phyloP scores from a whole-genome alignment of 2,888 invertebrate species.

The Caenorhabditis sp. region DNA sequence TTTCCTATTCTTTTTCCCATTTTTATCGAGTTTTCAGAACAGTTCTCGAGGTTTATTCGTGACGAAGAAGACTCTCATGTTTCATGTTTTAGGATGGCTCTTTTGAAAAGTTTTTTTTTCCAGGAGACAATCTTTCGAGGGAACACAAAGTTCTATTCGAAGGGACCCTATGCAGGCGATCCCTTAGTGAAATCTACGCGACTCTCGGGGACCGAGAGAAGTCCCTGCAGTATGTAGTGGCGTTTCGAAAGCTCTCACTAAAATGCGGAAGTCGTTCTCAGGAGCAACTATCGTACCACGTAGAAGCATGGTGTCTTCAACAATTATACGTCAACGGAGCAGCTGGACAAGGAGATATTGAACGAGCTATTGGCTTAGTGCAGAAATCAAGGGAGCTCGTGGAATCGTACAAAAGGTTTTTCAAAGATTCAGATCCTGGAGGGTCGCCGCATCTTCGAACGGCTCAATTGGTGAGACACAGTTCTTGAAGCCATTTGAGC shows the following conservation, averaged over 20 bases:
- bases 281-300: constrained; percentile 55
- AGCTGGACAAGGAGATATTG: constrained; percentile 24
- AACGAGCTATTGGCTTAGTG: constrained; percentile 17
- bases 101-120: neutral
- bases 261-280: constrained; percentile 39
- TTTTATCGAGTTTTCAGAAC: neutral
- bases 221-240: constrained; percentile 8
- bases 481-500: no score
- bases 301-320: constrained; percentile 59
- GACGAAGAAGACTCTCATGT: neutral
- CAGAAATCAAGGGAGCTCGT: constrained; percentile 20
- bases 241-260: constrained; percentile 17
- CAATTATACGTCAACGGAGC: constrained; percentile 35
- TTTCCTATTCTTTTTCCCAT: neutral
- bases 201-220: constrained; percentile 22
- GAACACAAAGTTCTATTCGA: constrained; percentile 27
- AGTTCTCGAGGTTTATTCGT: neutral
- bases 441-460: constrained; percentile 17
- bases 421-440: constrained; percentile 5
- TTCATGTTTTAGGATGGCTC: neutral
- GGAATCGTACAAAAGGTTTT: neutral
- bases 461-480: constrained; percentile 24
- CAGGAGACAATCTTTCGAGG: constrained; percentile 26
- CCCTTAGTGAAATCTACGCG: constrained; percentile 36
- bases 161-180: constrained; percentile 32